Evolutionary conservation across 2,113 vertebrate genomes (phyloP).

Genomic region (Thunnus maccoyii): DNA sequence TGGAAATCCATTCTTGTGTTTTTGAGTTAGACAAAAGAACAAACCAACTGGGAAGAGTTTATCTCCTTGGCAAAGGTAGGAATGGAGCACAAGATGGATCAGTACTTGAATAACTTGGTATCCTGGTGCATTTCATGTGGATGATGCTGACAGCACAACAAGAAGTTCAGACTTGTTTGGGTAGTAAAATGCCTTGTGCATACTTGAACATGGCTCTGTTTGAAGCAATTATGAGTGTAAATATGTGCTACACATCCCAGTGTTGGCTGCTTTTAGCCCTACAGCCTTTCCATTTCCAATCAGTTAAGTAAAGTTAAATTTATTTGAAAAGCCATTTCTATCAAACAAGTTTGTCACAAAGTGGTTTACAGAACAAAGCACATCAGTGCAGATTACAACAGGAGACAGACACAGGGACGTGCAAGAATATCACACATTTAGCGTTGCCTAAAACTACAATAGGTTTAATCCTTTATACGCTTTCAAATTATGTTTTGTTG

Average conservation of each 20-base stretch:
- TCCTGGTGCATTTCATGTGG: neutral
- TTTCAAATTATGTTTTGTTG: neutral
- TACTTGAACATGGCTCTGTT: slow-evolving; percentile 43
- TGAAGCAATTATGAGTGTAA: slow-evolving; percentile 53
- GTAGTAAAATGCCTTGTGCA: slow-evolving; percentile 18
- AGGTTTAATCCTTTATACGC: neutral
- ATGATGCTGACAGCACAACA: slow-evolving; percentile 12
- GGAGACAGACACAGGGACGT: neutral
- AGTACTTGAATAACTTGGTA: neutral
- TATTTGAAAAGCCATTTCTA: slow-evolving; percentile 39
- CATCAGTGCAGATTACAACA: neutral
- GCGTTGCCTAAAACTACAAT: too few relatives aligned
- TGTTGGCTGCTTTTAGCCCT: slow-evolving; percentile 27
- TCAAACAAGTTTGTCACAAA: slow-evolving; percentile 42
- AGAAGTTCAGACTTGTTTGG: slow-evolving; percentile 28
- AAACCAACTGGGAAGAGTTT: neutral
- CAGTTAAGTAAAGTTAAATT: slow-evolving; percentile 34
- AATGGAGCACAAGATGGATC: neutral
- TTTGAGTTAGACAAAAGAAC: neutral
- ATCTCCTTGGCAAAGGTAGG: neutral
- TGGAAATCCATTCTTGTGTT: neutral
- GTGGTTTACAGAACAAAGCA: slow-evolving; percentile 37
- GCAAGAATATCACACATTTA: neutral
- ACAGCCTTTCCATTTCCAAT: slow-evolving; percentile 33
- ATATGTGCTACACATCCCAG: slow-evolving; percentile 26